These are phyloP conservation scores for Drosophila repleta DNA, from an alignment of 1,140 invertebrate species.

Conservation along the genomic window DNA sequence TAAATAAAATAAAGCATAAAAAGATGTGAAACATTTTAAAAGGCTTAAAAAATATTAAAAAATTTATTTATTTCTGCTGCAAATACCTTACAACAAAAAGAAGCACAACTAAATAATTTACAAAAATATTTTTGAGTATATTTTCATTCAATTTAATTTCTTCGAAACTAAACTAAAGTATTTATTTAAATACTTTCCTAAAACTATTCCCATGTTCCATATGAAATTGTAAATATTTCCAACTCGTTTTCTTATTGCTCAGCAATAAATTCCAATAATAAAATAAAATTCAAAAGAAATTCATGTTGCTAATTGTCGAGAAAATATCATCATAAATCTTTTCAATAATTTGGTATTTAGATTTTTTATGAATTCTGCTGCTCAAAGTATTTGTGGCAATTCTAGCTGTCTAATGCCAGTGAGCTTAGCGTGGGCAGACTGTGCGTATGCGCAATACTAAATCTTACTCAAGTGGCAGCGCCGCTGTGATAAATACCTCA, in stretches of 20 bases:
- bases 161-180: too few relatives aligned
- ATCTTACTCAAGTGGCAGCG: constrained; percentile 45
- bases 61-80: too few relatives aligned
- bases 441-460: constrained; percentile 19
- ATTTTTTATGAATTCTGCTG: constrained; percentile 4
- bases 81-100: too few relatives aligned
- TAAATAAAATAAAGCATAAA: too few relatives aligned
- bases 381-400: constrained; percentile 1
- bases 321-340: constrained; percentile 32
- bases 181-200: too few relatives aligned
- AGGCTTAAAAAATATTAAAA: too few relatives aligned
- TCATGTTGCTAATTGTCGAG: constrained; percentile 14
- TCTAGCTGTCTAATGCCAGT: constrained; percentile 2
- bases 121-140: too few relatives aligned
- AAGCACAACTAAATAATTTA: too few relatives aligned
- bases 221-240: neutral
- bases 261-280: neutral
- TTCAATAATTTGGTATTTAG: neutral
- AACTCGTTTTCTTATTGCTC: neutral
- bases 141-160: too few relatives aligned
- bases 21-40: too few relatives aligned
- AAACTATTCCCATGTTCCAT: too few relatives aligned
- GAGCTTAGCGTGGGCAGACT: constrained; percentile 10
- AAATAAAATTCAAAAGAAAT: neutral
- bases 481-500: constrained; percentile 37